Evolutionary conservation across 2,797 vertebrate genomes (phyloP).

Genomic region (Pterois miles): DNA sequence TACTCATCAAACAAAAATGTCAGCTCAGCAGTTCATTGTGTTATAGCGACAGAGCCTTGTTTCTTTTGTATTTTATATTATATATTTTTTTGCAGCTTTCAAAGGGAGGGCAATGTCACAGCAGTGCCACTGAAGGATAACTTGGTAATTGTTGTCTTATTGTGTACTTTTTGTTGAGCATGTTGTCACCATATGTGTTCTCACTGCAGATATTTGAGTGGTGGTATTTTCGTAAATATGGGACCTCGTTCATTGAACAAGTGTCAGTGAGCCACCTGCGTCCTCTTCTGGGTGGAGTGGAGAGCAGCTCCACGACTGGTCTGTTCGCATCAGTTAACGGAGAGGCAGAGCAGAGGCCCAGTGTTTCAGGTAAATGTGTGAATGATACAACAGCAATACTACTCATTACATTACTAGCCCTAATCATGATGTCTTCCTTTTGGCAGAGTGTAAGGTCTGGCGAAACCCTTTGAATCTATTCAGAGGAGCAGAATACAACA

Average conservation of each 20-base stretch:
- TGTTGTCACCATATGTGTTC: neutral
- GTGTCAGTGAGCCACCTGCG: constrained; percentile 97
- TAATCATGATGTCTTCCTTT: constrained; percentile 3
- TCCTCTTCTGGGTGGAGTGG: constrained; percentile 92
- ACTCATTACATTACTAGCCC: neutral
- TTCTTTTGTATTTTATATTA: neutral
- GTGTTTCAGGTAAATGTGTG: constrained; percentile 86
- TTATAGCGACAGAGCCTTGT: neutral
- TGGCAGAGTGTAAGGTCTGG: constrained; percentile 98
- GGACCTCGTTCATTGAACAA: constrained; percentile 98
- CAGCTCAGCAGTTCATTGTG: neutral
- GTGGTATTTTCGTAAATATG: constrained; percentile 99
- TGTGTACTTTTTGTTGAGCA: neutral
- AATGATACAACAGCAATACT: neutral
- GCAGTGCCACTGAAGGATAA: neutral
- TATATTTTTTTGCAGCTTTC: neutral
- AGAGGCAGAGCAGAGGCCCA: constrained; percentile 89
- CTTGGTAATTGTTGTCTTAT: neutral
- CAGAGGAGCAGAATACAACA: constrained; percentile 98
- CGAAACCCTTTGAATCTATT: constrained; percentile 98
- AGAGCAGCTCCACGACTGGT: constrained; percentile 86
- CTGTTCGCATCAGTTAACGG: constrained; percentile 87
- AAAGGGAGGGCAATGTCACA: neutral
- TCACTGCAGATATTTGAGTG: constrained; percentile 94
- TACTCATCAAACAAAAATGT: neutral